phyloP scores from a whole-genome alignment of 2,797 vertebrate genomes.

The Sebastes diaconus region DNA sequence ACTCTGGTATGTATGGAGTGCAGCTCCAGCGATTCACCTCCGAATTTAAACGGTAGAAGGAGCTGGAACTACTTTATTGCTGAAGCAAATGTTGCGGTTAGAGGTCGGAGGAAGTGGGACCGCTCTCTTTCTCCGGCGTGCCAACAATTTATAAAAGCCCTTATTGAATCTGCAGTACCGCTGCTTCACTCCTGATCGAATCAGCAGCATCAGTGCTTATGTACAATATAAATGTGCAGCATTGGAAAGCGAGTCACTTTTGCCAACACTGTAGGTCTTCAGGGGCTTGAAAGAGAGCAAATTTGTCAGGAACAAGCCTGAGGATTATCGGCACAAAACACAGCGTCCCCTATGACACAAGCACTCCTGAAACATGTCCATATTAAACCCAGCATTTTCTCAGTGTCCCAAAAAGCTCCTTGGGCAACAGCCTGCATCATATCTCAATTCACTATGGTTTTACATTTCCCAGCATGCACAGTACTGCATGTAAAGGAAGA shows the following conservation, averaged over 20 bases:
- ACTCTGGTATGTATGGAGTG: constrained; percentile 18
- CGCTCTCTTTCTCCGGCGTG: constrained; percentile 20
- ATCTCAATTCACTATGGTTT: constrained; percentile 29
- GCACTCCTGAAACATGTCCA: constrained; percentile 48
- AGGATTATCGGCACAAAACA: constrained; percentile 56
- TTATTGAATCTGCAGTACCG: constrained; percentile 55
- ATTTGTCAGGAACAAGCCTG: constrained; percentile 47
- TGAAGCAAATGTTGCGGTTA: constrained; percentile 54
- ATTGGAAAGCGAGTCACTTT: constrained; percentile 31
- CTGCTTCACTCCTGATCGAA: constrained; percentile 45
- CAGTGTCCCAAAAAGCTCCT: constrained; percentile 34
- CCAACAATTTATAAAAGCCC: constrained; percentile 54
- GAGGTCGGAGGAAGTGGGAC: constrained; percentile 49
- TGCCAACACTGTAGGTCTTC: constrained; percentile 18
- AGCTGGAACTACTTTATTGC: constrained; percentile 45
- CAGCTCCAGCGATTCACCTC: constrained; percentile 38
- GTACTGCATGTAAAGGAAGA: background rate
- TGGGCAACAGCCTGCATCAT: constrained; percentile 29
- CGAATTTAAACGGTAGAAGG: constrained; percentile 42
- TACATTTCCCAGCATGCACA: constrained; percentile 10
- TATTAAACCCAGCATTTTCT: constrained; percentile 34
- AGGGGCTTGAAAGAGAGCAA: constrained; percentile 30
- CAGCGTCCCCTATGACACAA: constrained; percentile 23
- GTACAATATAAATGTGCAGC: constrained; percentile 50
- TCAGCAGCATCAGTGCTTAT: constrained; percentile 53